Base-by-base conservation (phyloP, 1,140 invertebrate genomes). In the Helicorthomorpha holstii region DNA sequence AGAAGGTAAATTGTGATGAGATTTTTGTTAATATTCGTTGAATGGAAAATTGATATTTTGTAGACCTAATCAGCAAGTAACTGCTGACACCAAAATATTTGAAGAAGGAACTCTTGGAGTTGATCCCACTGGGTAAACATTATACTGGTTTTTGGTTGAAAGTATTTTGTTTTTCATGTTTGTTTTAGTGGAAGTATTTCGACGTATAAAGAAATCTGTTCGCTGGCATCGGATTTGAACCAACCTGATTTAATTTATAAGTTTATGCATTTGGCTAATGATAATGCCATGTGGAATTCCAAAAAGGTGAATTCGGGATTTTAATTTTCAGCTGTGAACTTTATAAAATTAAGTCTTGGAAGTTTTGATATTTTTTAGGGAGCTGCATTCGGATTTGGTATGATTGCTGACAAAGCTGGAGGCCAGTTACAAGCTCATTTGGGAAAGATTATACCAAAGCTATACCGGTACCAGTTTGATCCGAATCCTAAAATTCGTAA, bases 241-340 rank as follows among this genome's bases (percentile, higher is more conserved):
- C 85, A 94, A 63, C 91, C 91, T 0, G 89, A 95, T 66, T 74
- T 96, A 43, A 79, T 94, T 54, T 96, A 95, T 67, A 85, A 89
- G 67, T 96, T 96, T 63, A 86, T 95, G 81, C 82, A 92, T 66
- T 69, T 96, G 51, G 89, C 89, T 2, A 91, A 93, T 73, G 84
- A 94, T 61, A 90, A 94, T 70, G 80, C 85, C 2, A 75, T 86
- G 23, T 96, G 90, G 90, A 92, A 88, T 60, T 90, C 88, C 1
- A 69, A 80, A 61, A 79, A 78, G 65, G 70, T 73, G 55, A 7
- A 7, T 16, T 16, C 16, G 29, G 29, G 7, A 7, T 7, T 7
- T 7, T 34, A 7, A 7, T 7, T 34, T 34, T 34, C 7, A 7
- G 29, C 29, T 16, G 7, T 7, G 29, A 7, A 34, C 16, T 34